These are phyloP conservation scores for Anoplophora glabripennis DNA, from an alignment of 1,140 invertebrate species.

Conservation along the genomic window DNA sequence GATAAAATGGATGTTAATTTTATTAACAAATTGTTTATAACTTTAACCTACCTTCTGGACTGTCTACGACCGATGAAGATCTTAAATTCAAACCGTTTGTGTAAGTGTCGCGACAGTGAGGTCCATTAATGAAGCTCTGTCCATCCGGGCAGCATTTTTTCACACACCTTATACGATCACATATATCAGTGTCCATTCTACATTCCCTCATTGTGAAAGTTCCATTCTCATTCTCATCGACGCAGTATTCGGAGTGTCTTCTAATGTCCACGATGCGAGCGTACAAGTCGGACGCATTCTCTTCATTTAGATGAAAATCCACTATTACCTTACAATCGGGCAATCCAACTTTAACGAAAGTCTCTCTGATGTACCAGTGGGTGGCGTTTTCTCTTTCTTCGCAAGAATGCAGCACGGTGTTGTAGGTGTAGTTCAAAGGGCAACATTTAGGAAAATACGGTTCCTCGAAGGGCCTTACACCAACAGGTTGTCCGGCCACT, in stretches of 20 bases:
- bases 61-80: conserved; percentile 20
- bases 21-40: no score
- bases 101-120: conserved; percentile 25
- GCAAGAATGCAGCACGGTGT: conserved; percentile 21
- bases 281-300: no score
- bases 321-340: conserved; percentile 24
- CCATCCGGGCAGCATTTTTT: conserved; percentile 33
- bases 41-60: conserved; percentile 20
- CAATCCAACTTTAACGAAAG: conserved; percentile 26
- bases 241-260: conserved; percentile 15
- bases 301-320: conserved; percentile 13
- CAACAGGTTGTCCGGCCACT: background rate
- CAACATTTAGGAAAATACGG: conserved; percentile 28
- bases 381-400: background rate
- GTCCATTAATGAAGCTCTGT: conserved; percentile 27
- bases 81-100: conserved; percentile 22
- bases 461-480: background rate
- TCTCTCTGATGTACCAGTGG: conserved; percentile 3
- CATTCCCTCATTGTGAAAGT: conserved; percentile 22
- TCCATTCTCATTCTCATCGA: conserved; percentile 15
- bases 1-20: no score
- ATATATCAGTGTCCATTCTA: conserved; percentile 17
- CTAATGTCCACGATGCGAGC: background rate
- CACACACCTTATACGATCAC: conserved; percentile 19
- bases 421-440: conserved; percentile 24